Percentiles rank a stretch among this genome's conserved stretches.
Evolutionary conservation across 2,888 invertebrate genomes (phyloP).

Genomic region (Drosophila silvestris): DNA sequence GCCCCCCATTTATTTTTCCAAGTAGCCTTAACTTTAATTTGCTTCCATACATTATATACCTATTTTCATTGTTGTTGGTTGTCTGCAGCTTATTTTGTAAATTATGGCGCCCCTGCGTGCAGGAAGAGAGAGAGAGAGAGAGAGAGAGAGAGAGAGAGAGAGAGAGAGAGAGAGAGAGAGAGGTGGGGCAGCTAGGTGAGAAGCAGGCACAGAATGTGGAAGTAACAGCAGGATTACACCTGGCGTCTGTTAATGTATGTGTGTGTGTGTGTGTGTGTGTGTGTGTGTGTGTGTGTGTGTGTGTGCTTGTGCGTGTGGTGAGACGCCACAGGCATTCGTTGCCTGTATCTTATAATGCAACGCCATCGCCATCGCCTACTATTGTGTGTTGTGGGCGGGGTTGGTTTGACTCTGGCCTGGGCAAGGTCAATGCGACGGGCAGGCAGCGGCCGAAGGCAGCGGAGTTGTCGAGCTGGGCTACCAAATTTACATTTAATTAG

Average conservation of each 20-base stretch:
- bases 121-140: not conserved
- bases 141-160: not conserved
- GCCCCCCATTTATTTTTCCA: slow-evolving; percentile 21
- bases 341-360: slow-evolving; percentile 24
- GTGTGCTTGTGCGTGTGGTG: not conserved
- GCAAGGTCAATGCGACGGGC: slow-evolving; percentile 52
- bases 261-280: not conserved
- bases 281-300: not conserved
- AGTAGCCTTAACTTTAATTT: slow-evolving; percentile 3
- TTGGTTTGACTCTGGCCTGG: slow-evolving; percentile 50
- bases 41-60: slow-evolving; percentile 22
- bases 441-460: slow-evolving; percentile 1
- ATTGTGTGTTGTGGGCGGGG: slow-evolving; percentile 35
- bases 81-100: slow-evolving; percentile 75
- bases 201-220: slow-evolving; percentile 24
- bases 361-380: slow-evolving; percentile 4
- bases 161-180: not conserved
- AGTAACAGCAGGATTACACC: slow-evolving; percentile 54
- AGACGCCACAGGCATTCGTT: slow-evolving; percentile 16
- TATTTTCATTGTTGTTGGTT: slow-evolving; percentile 41
- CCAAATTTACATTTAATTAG: slow-evolving; percentile 76
- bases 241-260: slow-evolving; percentile 33
- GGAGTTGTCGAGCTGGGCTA: slow-evolving; percentile 31
- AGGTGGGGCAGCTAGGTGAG: slow-evolving; percentile 16
- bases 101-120: slow-evolving; percentile 51